phyloP scores from a whole-genome alignment of 2,113 vertebrate genomes.

The Chelonoidis abingdonii region DNA sequence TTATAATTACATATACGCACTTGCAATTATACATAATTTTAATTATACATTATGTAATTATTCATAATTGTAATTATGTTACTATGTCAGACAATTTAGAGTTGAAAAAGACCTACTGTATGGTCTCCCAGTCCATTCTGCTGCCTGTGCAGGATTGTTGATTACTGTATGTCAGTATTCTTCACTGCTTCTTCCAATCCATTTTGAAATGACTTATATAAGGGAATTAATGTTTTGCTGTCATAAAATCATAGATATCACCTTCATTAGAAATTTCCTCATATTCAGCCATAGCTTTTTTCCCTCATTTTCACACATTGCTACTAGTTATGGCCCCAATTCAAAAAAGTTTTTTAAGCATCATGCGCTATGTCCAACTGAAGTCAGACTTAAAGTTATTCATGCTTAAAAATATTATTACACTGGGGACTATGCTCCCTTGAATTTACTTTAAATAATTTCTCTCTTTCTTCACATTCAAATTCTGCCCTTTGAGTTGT shows the following conservation, averaged over 20 bases:
- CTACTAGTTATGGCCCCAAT: neutral
- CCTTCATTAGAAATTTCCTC: neutral
- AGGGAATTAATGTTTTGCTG: neutral
- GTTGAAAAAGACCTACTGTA: slow-evolving; percentile 30
- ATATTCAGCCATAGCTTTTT: neutral
- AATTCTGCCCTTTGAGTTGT: neutral
- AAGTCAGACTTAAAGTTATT: neutral
- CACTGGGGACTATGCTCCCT: neutral
- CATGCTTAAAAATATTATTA: neutral
- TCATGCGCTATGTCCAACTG: neutral
- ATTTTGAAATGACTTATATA: neutral
- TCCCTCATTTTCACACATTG: neutral
- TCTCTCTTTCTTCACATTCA: neutral
- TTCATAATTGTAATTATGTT: slow-evolving; percentile 71
- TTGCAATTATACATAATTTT: slow-evolving; percentile 74
- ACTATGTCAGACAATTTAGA: slow-evolving; percentile 60
- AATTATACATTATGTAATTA: slow-evolving; percentile 75
- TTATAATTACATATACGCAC: slow-evolving; percentile 68
- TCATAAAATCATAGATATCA: neutral
- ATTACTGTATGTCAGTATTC: neutral
- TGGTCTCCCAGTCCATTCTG: slow-evolving; percentile 3
- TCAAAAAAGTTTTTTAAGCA: neutral
- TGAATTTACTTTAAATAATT: neutral
- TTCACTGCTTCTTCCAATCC: neutral
- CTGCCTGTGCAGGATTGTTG: neutral